A percentile compares a stretch with the other conserved stretches of the same genome.
phyloP scores from a whole-genome alignment of 2,888 invertebrate genomes.

The Chymomyza caudatula region DNA sequence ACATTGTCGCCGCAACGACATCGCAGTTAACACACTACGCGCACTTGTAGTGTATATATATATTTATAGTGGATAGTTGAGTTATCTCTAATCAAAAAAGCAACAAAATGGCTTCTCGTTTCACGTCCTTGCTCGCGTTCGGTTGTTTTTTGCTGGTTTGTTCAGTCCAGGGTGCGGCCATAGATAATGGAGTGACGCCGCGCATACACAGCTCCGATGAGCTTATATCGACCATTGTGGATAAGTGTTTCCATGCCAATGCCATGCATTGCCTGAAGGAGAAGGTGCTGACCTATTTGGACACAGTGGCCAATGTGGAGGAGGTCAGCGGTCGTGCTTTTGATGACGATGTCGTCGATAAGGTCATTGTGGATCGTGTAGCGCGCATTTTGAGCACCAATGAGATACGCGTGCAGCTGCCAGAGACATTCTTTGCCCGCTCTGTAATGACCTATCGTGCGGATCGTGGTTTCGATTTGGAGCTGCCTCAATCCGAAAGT shows the following conservation, averaged over 20 bases:
- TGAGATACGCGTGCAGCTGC: conserved; percentile 85
- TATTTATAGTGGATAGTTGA: conserved; percentile 27
- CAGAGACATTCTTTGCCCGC: conserved; percentile 84
- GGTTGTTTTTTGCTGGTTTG: conserved; percentile 80
- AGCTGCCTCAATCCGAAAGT: conserved; percentile 79
- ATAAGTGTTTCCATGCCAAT: conserved; percentile 84
- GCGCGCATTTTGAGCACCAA: conserved; percentile 86
- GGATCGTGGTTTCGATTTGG: conserved; percentile 83
- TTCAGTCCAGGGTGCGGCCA: conserved; percentile 79
- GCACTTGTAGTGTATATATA: conserved; percentile 54
- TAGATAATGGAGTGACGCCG: conserved; percentile 80
- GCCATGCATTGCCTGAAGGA: conserved; percentile 87
- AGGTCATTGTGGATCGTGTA: conserved; percentile 86
- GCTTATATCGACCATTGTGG: conserved; percentile 84
- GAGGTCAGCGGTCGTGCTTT: conserved; percentile 81
- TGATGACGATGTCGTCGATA: conserved; percentile 83
- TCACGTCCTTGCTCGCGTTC: conserved; percentile 79
- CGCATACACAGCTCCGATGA: conserved; percentile 83
- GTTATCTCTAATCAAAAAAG: neutral
- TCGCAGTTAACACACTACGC: conserved; percentile 74
- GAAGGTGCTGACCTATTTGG: conserved; percentile 87
- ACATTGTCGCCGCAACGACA: conserved; percentile 78
- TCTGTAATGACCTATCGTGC: conserved; percentile 84
- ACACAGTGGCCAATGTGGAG: conserved; percentile 83
- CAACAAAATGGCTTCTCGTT: conserved; percentile 74